phyloP scores from a whole-genome alignment of 1,140 invertebrate genomes.

The Pemphigus obesinymphae region DNA sequence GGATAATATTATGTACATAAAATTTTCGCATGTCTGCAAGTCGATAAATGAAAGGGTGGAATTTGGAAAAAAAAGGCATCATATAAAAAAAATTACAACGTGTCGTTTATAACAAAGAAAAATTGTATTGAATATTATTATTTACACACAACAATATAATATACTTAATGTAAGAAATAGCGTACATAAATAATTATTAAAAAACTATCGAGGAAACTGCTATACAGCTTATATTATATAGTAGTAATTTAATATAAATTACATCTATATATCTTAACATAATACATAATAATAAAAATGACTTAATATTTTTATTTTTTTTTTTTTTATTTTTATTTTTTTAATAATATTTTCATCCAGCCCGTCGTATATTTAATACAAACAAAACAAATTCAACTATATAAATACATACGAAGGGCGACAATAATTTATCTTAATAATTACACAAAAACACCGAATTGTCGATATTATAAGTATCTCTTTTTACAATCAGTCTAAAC shows the following conservation, averaged over 20 bases:
- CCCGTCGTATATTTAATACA: neutral
- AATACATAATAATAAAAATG: too few relatives aligned
- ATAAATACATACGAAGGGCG: too few relatives aligned
- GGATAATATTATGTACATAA: too few relatives aligned
- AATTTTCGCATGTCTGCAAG: too few relatives aligned
- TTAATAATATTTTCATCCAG: neutral
- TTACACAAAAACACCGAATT: neutral
- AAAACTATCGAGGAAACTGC: neutral
- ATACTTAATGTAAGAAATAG: neutral
- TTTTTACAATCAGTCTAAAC: neutral
- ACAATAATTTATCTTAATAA: neutral
- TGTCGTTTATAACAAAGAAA: neutral
- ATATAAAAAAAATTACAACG: neutral
- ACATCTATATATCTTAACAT: too few relatives aligned
- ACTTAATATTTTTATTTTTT: neutral
- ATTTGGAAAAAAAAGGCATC: neutral
- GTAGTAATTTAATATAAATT: too few relatives aligned
- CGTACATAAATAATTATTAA: neutral
- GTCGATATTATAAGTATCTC: neutral
- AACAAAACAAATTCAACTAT: neutral
- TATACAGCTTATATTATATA: neutral
- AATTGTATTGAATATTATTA: neutral
- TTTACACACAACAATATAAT: conserved; percentile 6
- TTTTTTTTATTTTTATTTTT: too few relatives aligned
- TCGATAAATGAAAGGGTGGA: neutral